Conservation (phyloP, 2,888 invertebrate species). For the Mimachlamys varia region DNA sequence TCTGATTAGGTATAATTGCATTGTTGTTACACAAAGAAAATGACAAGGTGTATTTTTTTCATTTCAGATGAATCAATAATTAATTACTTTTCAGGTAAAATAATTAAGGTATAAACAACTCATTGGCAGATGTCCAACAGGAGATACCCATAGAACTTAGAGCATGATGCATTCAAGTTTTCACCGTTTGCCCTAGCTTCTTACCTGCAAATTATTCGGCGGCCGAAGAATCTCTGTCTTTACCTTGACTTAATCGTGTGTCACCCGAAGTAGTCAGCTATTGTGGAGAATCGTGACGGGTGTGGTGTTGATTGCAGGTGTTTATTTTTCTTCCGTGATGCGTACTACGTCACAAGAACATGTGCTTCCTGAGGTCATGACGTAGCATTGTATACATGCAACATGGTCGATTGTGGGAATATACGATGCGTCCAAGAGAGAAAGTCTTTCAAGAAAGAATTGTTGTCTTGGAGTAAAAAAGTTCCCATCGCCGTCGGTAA, state of each 20-base stretch:
- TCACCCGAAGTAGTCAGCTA: neutral
- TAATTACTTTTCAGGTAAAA: no score
- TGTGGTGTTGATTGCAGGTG: constrained; percentile 38
- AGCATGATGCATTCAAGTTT: neutral
- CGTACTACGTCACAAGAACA: constrained; percentile 71
- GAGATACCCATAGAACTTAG: no score
- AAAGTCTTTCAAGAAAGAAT: constrained; percentile 79
- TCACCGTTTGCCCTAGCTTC: neutral
- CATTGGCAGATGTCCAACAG: no score
- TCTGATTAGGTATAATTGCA: no score
- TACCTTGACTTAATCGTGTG: neutral
- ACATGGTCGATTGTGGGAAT: constrained; percentile 81
- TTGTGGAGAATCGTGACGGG: neutral
- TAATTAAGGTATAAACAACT: no score
- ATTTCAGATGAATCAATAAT: no score
- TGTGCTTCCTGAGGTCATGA: constrained; percentile 68
- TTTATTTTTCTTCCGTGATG: constrained; percentile 60
- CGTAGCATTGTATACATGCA: constrained; percentile 63
- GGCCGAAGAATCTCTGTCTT: neutral
- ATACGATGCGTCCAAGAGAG: constrained; percentile 79
- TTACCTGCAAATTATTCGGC: neutral
- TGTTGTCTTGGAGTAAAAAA: constrained; percentile 81
- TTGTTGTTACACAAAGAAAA: no score
- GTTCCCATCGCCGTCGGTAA: constrained; percentile 78
- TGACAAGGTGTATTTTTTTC: no score